Base-by-base conservation (phyloP, 1,140 invertebrate species). In the Macrobrachium rosenbergii region DNA sequence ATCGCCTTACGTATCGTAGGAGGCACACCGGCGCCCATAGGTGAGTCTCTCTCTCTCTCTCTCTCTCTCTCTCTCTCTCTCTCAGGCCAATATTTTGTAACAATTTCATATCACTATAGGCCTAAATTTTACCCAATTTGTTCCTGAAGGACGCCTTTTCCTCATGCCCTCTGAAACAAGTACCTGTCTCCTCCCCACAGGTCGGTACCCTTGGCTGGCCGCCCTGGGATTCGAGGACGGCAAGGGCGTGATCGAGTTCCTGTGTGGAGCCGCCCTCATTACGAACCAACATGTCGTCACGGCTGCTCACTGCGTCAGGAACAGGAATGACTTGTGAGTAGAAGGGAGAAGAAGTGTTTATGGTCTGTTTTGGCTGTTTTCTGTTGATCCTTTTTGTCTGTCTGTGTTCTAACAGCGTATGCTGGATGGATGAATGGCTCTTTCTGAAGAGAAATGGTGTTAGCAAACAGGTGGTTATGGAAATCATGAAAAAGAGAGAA, bases 221-320 rank as follows among this genome's bases (percentile, higher is more conserved):
- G 93, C 94, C 5, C 92, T 96, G 58, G 95, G 95, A 0, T 96
- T 95, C 92, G 92, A 92, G 88, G 90, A 89, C 28, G 89, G 92
- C n/a, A 92, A 92, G 89, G 92, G 92, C 63, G 90, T 90, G 69
- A 91, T 91, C 83, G 91, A 90, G 64, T 96, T 94, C 93, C 91
- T 94, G n/a, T 98, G 97, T 91, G 97, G 95, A 0, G 97, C 95
- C n/a, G 94, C 95, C 52, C 92, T 98, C 0, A 94, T 98, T 73
- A 95, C 94, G 17, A 90, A 93, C 0, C 92, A 93, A 14, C 96
- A 97, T 91, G 93, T 97, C 1, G 88, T 98, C 5, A 97, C 97
- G 2, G 96, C 97, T 8, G 96, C 94, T 0, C 97, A 98, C 91
- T 98, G 97, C 91, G 95, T 98, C 19, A 91, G 94, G 52, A 82